phyloP scores from a whole-genome alignment of 1,140 invertebrate genomes.

The Arctopsyche grandis region DNA sequence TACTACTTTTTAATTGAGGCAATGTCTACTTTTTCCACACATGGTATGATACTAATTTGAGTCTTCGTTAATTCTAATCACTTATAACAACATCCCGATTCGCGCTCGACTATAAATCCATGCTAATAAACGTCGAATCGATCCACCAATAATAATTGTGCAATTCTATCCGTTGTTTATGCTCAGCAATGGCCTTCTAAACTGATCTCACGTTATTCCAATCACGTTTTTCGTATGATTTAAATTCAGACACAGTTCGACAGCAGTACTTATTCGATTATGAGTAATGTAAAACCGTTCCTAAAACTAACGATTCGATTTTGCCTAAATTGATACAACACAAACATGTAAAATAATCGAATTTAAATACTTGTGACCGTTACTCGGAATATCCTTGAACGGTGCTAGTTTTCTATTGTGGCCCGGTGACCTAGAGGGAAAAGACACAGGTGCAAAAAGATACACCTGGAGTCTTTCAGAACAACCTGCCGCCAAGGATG shows the following conservation, averaged over 20 bases:
- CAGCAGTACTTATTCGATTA: neutral
- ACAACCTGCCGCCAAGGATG: neutral
- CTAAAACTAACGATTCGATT: neutral
- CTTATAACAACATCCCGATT: neutral
- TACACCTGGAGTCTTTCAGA: neutral
- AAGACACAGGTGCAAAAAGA: conserved; percentile 11
- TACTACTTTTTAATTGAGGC: no score
- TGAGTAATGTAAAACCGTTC: neutral
- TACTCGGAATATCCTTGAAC: conserved; percentile 18
- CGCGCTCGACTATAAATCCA: neutral
- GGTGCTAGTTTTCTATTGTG: conserved; percentile 5
- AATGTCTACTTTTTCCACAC: no score
- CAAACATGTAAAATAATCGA: neutral
- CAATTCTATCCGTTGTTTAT: neutral
- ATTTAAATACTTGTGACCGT: conserved; percentile 13
- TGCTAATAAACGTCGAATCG: neutral
- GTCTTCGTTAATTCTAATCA: neutral
- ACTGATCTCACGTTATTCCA: neutral
- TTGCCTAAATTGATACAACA: neutral
- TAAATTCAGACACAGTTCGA: neutral
- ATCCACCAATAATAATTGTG: no score
- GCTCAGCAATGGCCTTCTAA: neutral
- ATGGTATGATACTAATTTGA: no score
- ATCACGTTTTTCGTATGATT: neutral
- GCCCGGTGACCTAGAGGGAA: conserved; percentile 28